Conservation (phyloP, 2,888 invertebrate species). For the Drosophila meridionalis region DNA sequence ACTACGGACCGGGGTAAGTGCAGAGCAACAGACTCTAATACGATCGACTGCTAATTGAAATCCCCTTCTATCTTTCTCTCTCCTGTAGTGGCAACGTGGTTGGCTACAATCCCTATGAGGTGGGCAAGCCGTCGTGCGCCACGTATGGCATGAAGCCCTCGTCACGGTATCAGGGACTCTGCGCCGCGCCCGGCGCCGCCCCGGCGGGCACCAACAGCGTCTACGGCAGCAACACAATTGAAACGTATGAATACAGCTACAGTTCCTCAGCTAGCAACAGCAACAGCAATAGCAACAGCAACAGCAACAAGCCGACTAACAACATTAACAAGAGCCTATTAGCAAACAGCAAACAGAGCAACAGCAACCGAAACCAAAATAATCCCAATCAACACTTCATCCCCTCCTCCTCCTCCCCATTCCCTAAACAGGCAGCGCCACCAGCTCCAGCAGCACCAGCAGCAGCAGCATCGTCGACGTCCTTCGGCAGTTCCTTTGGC, state of each 20-base stretch:
- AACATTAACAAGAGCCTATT: slow-evolving; percentile 86
- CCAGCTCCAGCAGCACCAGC: slow-evolving; percentile 78
- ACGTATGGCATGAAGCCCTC: slow-evolving; percentile 90
- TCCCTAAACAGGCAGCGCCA: slow-evolving; percentile 85
- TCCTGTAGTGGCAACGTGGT: slow-evolving; percentile 89
- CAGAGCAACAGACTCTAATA: too few species aligned
- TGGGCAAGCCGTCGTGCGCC: slow-evolving; percentile 90
- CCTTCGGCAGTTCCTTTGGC: slow-evolving; percentile 72
- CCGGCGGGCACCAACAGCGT: slow-evolving; percentile 85
- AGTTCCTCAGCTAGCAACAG: slow-evolving; percentile 50
- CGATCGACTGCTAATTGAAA: background rate
- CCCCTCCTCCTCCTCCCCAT: slow-evolving; percentile 63
- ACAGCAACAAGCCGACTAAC: slow-evolving; percentile 86
- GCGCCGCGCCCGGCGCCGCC: slow-evolving; percentile 85
- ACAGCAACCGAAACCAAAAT: slow-evolving; percentile 84
- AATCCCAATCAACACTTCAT: slow-evolving; percentile 83
- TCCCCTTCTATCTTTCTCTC: slow-evolving; percentile 12
- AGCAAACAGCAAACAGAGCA: slow-evolving; percentile 66
- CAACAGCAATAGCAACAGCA: slow-evolving; percentile 81
- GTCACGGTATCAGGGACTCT: slow-evolving; percentile 90
- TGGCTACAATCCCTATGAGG: slow-evolving; percentile 91
- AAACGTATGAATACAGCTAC: slow-evolving; percentile 84
- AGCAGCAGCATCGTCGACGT: slow-evolving; percentile 58
- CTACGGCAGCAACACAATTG: slow-evolving; percentile 83
- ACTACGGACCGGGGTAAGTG: slow-evolving; percentile 91